Conservation (phyloP, 2,888 invertebrate species). For the Pollenia angustigena region DNA sequence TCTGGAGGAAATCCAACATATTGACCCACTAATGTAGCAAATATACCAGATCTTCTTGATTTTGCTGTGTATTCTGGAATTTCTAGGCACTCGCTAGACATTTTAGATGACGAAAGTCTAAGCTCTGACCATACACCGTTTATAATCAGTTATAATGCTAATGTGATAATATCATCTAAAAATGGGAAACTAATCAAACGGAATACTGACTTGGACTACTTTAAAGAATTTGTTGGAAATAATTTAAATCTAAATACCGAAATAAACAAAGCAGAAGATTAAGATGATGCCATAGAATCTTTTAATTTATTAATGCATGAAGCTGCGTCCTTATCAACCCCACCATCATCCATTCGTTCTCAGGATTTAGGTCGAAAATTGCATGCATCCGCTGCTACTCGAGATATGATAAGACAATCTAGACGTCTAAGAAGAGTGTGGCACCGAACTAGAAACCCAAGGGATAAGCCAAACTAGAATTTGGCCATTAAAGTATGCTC, state of each 20-base stretch:
- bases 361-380: too few relatives aligned
- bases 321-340: too few relatives aligned
- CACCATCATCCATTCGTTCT: too few relatives aligned
- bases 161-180: slow-evolving; percentile 14
- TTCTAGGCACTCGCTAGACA: slow-evolving; percentile 9
- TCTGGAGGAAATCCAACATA: slow-evolving; percentile 12
- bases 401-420: too few relatives aligned
- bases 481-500: too few relatives aligned
- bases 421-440: too few relatives aligned
- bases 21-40: not conserved
- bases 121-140: too few relatives aligned
- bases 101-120: slow-evolving; percentile 15
- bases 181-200: slow-evolving; percentile 24
- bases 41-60: slow-evolving; percentile 9
- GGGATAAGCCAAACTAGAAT: too few relatives aligned
- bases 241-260: slow-evolving; percentile 13
- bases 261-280: slow-evolving; percentile 8
- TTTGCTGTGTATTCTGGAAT: slow-evolving; percentile 13
- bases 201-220: not conserved
- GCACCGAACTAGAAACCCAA: too few relatives aligned
- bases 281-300: slow-evolving; percentile 26
- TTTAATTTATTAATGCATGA: too few relatives aligned
- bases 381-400: too few relatives aligned
- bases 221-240: slow-evolving; percentile 10
- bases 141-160: too few relatives aligned